Evolutionary conservation across 2,797 vertebrate species (phyloP).

Genomic region (Lutjanus argentimaculatus): DNA sequence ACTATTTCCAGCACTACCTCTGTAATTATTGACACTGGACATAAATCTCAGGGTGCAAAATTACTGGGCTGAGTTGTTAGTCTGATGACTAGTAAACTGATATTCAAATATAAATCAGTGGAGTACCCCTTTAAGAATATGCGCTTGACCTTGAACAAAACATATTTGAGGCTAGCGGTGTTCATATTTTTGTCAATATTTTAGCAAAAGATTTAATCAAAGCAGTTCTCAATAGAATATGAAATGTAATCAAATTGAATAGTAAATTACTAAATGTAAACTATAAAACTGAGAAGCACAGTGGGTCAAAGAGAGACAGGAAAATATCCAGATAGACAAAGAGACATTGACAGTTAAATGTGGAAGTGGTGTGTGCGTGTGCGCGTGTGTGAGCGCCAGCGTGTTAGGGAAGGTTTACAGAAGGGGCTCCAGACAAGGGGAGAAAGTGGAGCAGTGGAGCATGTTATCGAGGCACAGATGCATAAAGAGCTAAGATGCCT

Average conservation of each 20-base stretch:
- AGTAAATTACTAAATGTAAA: not conserved
- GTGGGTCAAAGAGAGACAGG: not conserved
- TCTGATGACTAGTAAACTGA: no score
- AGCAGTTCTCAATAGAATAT: not conserved
- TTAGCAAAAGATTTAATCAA: not conserved
- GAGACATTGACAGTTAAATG: not conserved
- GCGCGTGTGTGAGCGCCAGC: constrained; percentile 13
- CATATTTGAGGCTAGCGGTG: not conserved
- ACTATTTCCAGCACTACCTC: no score
- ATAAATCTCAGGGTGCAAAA: no score
- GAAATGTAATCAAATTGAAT: not conserved
- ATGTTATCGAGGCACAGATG: constrained; percentile 76
- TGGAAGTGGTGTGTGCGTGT: not conserved
- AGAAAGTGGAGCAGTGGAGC: constrained; percentile 75
- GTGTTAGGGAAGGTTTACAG: constrained; percentile 7
- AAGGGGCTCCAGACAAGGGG: constrained; percentile 46
- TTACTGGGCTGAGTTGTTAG: no score
- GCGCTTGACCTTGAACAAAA: not conserved
- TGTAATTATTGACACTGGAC: no score
- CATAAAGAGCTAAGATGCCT: constrained; percentile 72
- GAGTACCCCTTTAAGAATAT: not conserved
- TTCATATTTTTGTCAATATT: not conserved
- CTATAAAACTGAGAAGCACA: not conserved
- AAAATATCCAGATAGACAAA: constrained; percentile 14
- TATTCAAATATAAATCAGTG: not conserved